Evolutionary conservation across 1,140 invertebrate species (phyloP).

Genomic region (Helicoverpa zea): DNA sequence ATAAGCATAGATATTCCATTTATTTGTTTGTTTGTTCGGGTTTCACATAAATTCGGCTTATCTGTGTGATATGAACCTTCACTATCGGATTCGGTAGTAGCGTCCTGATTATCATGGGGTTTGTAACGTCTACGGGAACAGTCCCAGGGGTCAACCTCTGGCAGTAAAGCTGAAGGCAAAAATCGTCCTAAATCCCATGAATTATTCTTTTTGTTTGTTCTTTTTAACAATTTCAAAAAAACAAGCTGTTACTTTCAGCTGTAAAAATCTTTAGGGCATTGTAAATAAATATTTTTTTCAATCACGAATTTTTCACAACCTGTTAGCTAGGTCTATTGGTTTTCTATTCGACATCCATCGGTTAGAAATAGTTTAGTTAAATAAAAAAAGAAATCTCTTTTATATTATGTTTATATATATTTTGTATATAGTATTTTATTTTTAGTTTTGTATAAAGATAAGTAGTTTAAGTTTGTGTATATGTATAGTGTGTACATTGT

Average conservation of each 20-base stretch:
- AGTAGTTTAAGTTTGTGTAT: too few species aligned
- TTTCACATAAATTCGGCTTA: slow-evolving; percentile 34
- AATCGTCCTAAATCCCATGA: not conserved
- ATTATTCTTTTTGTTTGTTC: not conserved
- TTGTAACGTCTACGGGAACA: not conserved
- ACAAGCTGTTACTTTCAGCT: not conserved
- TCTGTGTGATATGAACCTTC: slow-evolving; percentile 30
- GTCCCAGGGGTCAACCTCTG: not conserved
- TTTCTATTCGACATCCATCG: too few species aligned
- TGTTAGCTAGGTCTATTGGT: too few species aligned
- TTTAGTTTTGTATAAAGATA: too few species aligned
- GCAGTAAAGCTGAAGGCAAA: not conserved
- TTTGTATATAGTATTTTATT: too few species aligned
- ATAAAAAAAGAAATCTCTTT: too few species aligned
- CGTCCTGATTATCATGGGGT: slow-evolving; percentile 38
- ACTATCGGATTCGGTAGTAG: not conserved
- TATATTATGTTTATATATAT: too few species aligned
- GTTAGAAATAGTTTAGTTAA: too few species aligned
- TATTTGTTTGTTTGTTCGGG: slow-evolving; percentile 37
- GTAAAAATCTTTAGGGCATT: not conserved
- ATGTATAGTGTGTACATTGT: too few species aligned
- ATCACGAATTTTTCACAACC: too few species aligned
- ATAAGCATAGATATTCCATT: slow-evolving; percentile 16
- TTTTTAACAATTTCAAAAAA: not conserved
- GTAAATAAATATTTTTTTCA: not conserved